Evolutionary conservation across 2,797 vertebrate species (phyloP).

Genomic region (Centroberyx gerrardi): DNA sequence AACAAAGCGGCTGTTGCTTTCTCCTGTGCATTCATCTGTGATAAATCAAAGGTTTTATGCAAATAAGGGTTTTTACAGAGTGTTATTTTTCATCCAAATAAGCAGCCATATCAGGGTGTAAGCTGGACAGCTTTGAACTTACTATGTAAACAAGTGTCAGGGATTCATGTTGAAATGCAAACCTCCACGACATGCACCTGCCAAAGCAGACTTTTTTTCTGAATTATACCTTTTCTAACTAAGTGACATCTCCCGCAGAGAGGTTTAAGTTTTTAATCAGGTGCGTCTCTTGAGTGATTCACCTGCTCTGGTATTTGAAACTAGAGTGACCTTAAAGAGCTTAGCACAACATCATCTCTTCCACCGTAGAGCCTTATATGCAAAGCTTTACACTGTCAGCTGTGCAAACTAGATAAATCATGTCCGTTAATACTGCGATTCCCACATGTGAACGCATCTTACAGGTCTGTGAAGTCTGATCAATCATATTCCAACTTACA

Average conservation of each 20-base stretch:
- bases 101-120: slow-evolving; percentile 76
- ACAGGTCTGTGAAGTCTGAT: slow-evolving; percentile 49
- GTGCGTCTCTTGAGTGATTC: slow-evolving; percentile 76
- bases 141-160: slow-evolving; percentile 86
- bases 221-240: slow-evolving; percentile 65
- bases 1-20: slow-evolving; percentile 80
- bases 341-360: slow-evolving; percentile 76
- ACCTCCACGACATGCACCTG: slow-evolving; percentile 64
- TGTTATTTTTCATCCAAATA: slow-evolving; percentile 79
- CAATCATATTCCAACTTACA: slow-evolving; percentile 60
- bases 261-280: slow-evolving; percentile 75
- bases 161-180: slow-evolving; percentile 65
- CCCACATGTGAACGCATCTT: slow-evolving; percentile 60
- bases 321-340: slow-evolving; percentile 81
- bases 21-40: slow-evolving; percentile 76
- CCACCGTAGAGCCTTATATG: slow-evolving; percentile 49
- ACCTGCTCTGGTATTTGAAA: slow-evolving; percentile 70
- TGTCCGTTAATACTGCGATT: slow-evolving; percentile 57
- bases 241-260: slow-evolving; percentile 52
- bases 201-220: slow-evolving; percentile 56
- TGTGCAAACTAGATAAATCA: slow-evolving; percentile 81
- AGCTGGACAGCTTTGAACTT: slow-evolving; percentile 84
- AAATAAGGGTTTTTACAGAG: slow-evolving; percentile 76
- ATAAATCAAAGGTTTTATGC: slow-evolving; percentile 88
- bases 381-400: slow-evolving; percentile 77